Percentiles rank a stretch among this genome's conserved stretches.
phyloP scores from a whole-genome alignment of 23 tunicate genomes.

The Styela plicata region DNA sequence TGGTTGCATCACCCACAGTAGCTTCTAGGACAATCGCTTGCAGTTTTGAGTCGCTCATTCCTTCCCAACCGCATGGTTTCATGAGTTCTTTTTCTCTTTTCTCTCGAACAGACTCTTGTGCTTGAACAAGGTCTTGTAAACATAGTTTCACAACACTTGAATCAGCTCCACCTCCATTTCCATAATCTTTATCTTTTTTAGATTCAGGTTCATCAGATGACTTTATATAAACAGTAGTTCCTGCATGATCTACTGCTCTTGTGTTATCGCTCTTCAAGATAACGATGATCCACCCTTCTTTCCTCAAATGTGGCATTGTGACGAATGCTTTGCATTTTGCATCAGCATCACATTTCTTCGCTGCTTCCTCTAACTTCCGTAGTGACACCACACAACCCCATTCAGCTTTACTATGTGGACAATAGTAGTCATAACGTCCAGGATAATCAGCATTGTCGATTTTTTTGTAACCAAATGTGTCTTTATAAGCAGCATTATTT shows the following conservation, averaged over 20 bases:
- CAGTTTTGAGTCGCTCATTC: slow-evolving; percentile 48
- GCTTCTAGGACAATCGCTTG: slow-evolving; percentile 22
- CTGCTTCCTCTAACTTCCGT: slow-evolving; percentile 64
- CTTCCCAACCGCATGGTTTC: slow-evolving; percentile 62
- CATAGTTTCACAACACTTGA: slow-evolving; percentile 32
- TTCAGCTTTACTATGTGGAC: slow-evolving; percentile 83
- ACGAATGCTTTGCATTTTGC: slow-evolving; percentile 75
- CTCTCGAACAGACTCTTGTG: slow-evolving; percentile 37
- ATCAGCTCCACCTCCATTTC: not conserved
- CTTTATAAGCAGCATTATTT: slow-evolving; percentile 2
- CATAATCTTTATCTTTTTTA: not conserved
- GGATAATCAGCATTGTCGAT: slow-evolving; percentile 83
- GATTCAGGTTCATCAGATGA: not conserved
- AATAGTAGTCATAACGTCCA: slow-evolving; percentile 78
- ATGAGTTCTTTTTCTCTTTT: slow-evolving; percentile 38
- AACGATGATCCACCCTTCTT: slow-evolving; percentile 91
- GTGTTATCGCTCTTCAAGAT: slow-evolving; percentile 76
- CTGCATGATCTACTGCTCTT: slow-evolving; percentile 84
- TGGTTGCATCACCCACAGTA: slow-evolving; percentile 50
- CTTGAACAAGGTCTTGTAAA: slow-evolving; percentile 20
- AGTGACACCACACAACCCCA: slow-evolving; percentile 92
- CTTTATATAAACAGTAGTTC: slow-evolving; percentile 72
- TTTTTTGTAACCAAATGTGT: slow-evolving; percentile 58
- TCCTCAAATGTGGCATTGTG: slow-evolving; percentile 85
- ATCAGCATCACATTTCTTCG: slow-evolving; percentile 46